Base-by-base conservation (phyloP, 2,797 vertebrate species). In the Thalassophryne amazonica region DNA sequence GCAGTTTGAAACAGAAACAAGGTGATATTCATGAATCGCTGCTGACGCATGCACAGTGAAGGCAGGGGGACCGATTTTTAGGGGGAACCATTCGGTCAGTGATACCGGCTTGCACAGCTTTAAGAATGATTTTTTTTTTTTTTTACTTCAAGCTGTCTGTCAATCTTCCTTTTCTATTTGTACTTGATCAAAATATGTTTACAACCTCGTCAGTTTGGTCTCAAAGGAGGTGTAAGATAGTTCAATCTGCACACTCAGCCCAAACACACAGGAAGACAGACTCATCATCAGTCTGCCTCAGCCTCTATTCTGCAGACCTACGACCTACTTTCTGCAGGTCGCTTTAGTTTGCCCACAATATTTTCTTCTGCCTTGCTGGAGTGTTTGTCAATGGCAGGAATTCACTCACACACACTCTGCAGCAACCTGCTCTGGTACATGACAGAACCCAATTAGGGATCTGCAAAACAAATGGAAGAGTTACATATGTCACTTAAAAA, bases 171-270 rank as follows among this genome's bases (percentile, higher is more conserved):
- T n/a, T n/a, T n/a, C n/a, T n/a, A n/a, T n/a, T n/a, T n/a, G n/a
- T n/a, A n/a, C n/a, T 41, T 24, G 18, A 52, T 60, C 30, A 18
- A 15, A 21, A 70, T 76, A 39, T 49, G 41, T 52, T 58, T 50
- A 47, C 60, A 45, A 19, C 31, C 11, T 49, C 53, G 10, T 40
- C 30, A 30, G 41, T 59, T 47, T 55, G 15, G 19, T 58, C 48
- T 34, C 5, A 3, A 28, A 46, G 31, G 29, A 31, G 58, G 60
- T 43, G 49, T 41, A 7, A 23, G 28, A n/a, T n/a, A n/a, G 5
- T 15, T 3, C n/a, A 7, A 17, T 35, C 25, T 34, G 18, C 49
- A 7, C 22, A 7, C 34, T 51, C 35, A 20, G 29, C 35, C 20
- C 22, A 6, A 19, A 53, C 27, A 37, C 41, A 37, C 31, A 33